Evolutionary conservation across 2,113 vertebrate genomes (phyloP), one percentile per base, ranked within the genome.

Genomic region (Fregata magnificens): DNA sequence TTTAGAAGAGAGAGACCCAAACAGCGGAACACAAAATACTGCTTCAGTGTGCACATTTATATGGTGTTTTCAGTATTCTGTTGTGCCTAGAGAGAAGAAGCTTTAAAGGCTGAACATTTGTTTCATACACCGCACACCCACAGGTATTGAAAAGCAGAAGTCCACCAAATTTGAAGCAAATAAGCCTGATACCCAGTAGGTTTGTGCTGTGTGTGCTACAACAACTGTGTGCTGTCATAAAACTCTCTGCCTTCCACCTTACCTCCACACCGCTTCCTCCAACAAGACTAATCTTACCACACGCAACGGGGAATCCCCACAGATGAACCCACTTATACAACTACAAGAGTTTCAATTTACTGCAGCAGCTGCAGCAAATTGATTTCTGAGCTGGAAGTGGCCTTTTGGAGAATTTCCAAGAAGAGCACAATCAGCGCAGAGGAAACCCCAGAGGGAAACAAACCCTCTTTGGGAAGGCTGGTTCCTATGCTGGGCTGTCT

Each of bases 341-440:
- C 65, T 72, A 71, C 42, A 85, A 77, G 70, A 79, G 47, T 76
- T 87, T 74, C 61, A 44, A 55, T 86, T 91, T 74, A 82, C 58
- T 65, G 50, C 49, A 81, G 61, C 84, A 93, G 78, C 69, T 94
- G 84, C 61, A 85, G 53, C 47, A 85, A 89, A 83, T 82, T 87
- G 47, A 50, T 81, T 87, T 93, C 71, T 78, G 65, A 95, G 47
- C 47, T 63, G 38, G 42, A 81, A 95, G 61, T 82, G 58, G 66
- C 36, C 25, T 65, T 53, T 38, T 93, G 92, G 96, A 96, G 66
- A 47, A 47, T 40, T 93, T 77, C 82, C 95, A 94, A 76, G 81
- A 82, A 26, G 70, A 91, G 19, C 25, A 72, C 34, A 69, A 73
- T 80, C 10, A 13, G 21, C 13, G 45, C 29, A 93, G 66, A 83